These are phyloP conservation scores for Macrochelys suwanniensis DNA, from an alignment of 2,797 vertebrate genomes.

Conservation along the genomic window DNA sequence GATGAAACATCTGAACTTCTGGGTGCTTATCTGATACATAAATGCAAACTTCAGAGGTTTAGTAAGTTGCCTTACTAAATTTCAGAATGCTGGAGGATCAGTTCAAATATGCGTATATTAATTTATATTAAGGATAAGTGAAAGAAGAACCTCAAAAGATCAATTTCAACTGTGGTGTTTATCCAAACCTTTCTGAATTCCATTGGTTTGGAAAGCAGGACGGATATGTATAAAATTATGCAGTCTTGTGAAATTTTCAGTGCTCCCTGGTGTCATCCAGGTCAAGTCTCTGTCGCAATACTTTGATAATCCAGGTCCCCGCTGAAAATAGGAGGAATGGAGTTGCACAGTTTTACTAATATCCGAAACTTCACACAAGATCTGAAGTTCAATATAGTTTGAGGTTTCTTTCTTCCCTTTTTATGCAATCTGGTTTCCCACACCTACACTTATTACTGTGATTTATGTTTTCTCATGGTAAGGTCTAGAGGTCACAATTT, in stretches of 20 bases:
- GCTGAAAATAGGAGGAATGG: neutral
- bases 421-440: neutral
- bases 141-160: neutral
- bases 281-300: neutral
- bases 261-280: neutral
- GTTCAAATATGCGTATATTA: neutral
- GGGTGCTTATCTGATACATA: neutral
- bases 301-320: neutral
- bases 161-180: neutral
- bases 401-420: neutral
- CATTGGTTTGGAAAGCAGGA: neutral
- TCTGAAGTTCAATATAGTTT: neutral
- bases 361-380: neutral
- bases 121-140: neutral
- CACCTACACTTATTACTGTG: accelerated
- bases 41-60: neutral
- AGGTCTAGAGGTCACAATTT: neutral
- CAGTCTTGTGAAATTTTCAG: neutral
- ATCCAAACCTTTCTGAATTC: neutral
- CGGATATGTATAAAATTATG: no score
- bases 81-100: neutral
- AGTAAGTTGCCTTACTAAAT: neutral
- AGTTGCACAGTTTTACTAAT: neutral
- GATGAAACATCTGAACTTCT: neutral
- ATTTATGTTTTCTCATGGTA: neutral